These are phyloP conservation scores for Drosophila truncata DNA, from an alignment of 1,140 invertebrate species.

Conservation along the genomic window DNA sequence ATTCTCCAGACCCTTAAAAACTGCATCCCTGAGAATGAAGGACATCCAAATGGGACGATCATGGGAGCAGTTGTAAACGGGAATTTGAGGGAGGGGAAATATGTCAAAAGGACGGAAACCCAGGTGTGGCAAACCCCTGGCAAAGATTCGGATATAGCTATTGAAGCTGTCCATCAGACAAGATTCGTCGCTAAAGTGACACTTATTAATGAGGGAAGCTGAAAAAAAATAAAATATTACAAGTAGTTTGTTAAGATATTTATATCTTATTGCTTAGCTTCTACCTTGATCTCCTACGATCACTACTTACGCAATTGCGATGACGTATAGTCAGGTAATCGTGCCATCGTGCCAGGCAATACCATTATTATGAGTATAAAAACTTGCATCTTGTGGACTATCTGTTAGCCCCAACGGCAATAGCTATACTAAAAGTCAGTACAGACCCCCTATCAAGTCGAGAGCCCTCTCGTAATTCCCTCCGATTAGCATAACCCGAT, in stretches of 20 bases:
- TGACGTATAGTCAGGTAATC: not conserved
- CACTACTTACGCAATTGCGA: not conserved
- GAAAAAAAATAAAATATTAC: not conserved
- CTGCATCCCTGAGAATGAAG: constrained; percentile 22
- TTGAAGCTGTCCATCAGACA: constrained; percentile 34
- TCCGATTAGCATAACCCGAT: constrained; percentile 3
- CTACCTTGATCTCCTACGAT: not conserved
- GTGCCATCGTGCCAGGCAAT: not conserved
- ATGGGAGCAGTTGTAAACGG: constrained; percentile 15
- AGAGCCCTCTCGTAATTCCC: not conserved
- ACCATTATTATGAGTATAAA: not conserved
- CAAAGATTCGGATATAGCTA: constrained; percentile 12
- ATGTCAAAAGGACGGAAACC: constrained; percentile 25
- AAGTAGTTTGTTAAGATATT: too few species aligned
- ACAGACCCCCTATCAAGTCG: not conserved
- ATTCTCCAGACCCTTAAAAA: constrained; percentile 39
- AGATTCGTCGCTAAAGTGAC: constrained; percentile 24
- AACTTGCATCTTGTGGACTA: not conserved
- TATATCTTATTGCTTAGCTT: not conserved
- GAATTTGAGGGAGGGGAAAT: constrained; percentile 14
- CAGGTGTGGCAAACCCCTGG: constrained; percentile 3
- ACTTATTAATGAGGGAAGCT: constrained; percentile 32
- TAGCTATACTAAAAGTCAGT: constrained; percentile 1
- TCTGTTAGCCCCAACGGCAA: constrained; percentile 1
- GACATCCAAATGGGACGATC: constrained; percentile 25